Evolutionary conservation across 2,113 vertebrate species (phyloP), one percentile per base, ranked within the genome.

Genomic region (Agapornis roseicollis): DNA sequence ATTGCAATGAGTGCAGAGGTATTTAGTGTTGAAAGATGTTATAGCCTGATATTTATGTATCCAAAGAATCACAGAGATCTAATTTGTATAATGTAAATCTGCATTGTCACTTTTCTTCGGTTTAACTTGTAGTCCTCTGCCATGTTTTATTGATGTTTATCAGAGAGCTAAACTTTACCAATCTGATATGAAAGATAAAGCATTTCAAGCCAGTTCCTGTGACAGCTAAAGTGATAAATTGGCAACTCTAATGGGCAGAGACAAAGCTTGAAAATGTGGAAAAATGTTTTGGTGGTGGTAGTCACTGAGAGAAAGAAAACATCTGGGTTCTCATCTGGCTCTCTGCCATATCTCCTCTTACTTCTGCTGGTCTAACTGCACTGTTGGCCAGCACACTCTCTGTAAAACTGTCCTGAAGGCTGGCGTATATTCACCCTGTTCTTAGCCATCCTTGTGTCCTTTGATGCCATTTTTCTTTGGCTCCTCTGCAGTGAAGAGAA

Each of bases 271-370:
- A 39, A 91, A 91, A 85, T 69, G 9, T 52, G 53, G 7, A 6
- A 13, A 15, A 33, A 49, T 42, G 0, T 8, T 61, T 71, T 50
- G 22, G 23, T 81, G 5, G 0, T 65, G 6, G 19, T 55, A 33
- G 53, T 33, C 29, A 33, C 29, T 55, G 53, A 55, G 53, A 19
- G 53, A 31, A 55, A 29, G 33, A 55, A 55, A 55, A 33, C 56
- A 90, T 84, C 74, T 93, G 74, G 72, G 47, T 87, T 81, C 39
- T 97, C 66, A 88, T 88, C 88, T 94, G 50, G 61, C 24, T 94
- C 93, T 86, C 81, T 94, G 90, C 70, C 73, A 68, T 31, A 55
- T 80, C 17, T 94, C 42, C 35, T 90, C 7, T 72, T 64, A 13
- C 17, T 77, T 73, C 52, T 89, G 58, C 33, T 88, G 50, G 58